These are phyloP conservation scores for Xerus rutilus DNA, from an alignment of 2,797 vertebrate species.

Conservation along the genomic window DNA sequence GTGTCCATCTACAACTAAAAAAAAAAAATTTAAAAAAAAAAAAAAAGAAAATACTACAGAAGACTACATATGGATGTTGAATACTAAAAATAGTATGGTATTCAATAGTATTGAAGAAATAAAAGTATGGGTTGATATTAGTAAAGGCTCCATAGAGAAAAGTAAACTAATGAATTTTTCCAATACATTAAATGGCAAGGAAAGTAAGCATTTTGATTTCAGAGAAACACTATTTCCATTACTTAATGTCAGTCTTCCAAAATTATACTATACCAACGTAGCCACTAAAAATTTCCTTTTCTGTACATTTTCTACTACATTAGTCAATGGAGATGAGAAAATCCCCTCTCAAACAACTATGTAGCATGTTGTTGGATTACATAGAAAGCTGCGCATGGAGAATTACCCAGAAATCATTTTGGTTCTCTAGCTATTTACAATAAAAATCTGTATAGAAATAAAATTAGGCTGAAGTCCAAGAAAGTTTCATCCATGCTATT, in stretches of 20 bases:
- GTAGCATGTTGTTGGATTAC: not conserved
- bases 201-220: conserved; percentile 44
- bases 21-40: too few species aligned
- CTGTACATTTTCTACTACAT: not conserved
- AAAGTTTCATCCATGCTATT: not conserved
- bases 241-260: conserved; percentile 38
- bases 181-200: not conserved
- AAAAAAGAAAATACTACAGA: not conserved
- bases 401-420: conserved; percentile 26
- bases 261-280: conserved; percentile 7
- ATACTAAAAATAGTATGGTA: not conserved
- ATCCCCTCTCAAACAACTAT: not conserved
- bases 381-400: not conserved
- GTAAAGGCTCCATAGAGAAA: not conserved
- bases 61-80: not conserved
- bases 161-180: conserved; percentile 5
- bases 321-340: not conserved
- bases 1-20: too few species aligned
- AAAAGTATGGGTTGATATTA: not conserved
- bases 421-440: not conserved
- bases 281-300: not conserved
- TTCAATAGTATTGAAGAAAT: not conserved
- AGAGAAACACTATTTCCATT: conserved; percentile 3
- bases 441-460: conserved; percentile 31
- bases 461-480: not conserved